Base-by-base conservation (phyloP, 2,113 vertebrate genomes). In the Ascaphus truei region DNA sequence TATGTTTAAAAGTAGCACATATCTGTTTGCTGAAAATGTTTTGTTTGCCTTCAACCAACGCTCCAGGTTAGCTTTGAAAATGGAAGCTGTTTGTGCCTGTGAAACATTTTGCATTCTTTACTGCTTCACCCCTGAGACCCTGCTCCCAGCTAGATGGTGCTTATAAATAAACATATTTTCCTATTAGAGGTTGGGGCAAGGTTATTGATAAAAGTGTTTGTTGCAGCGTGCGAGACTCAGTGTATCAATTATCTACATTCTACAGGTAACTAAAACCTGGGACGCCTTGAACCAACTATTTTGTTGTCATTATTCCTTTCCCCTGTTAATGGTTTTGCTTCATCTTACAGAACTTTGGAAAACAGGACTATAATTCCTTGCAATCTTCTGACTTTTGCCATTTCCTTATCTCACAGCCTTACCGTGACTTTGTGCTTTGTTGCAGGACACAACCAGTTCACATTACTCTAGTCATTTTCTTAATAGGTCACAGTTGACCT, bases 401-500 rank as follows among this genome's bases (percentile, higher is more conserved):
- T 74, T 33, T 72, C 31, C 22, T 62, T 59, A 47, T 62, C 4
- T 7, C 76, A 3, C 47, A 67, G 26, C 23, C 23, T 36, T 31
- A 67, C 37, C 22, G 18, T 6, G 53, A 48, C 20, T 26, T 36
- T 27, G 4, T 26, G 16, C 18, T 13, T 31, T 64, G 27, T 16
- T 22, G 31, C 18, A 13, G 12, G 22, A 18, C 11, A 45, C 3
- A 34, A 45, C 12, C 52, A 18, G 31, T 55, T 29, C 41, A 20
- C 11, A 34, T 57, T 58, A 37, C 27, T 36, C 25, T 33, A 11
- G 53, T 47, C 34, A 20, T 47, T 59, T 29, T 43, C 41, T 22
- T 68, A 68, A 68, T 68, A 45, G 65, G 53, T 16, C 65, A 7
- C 20, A 11, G 11, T 27, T 59, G 65, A 68, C 53, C 41, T 48